Base-by-base conservation (phyloP, 2,113 vertebrate genomes). In the Eulacestoma nigropectus region DNA sequence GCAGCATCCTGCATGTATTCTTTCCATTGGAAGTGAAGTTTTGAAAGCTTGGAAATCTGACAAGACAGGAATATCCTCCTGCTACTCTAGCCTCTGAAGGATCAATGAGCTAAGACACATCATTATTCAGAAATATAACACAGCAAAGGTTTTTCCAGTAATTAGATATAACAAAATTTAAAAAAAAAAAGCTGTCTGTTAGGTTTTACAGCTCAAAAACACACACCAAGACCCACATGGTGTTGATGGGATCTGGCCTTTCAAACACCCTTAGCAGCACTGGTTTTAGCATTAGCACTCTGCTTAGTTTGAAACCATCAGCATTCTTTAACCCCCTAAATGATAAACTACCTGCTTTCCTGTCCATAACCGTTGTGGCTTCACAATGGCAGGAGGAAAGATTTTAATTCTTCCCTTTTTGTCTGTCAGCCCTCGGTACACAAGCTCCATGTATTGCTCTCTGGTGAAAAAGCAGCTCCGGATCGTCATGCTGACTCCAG, bases 401-500 rank as follows among this genome's bases (percentile, higher is more conserved):
- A 98, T 93, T 88, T 97, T 98, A 16, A 99, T 98, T 19, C 98
- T 96, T 15, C 99, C 99, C 5, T 84, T 97, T 96, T 98, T 99
- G 97, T 99, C 99, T 0, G 98, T 99, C 82, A 99, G 98, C 4
- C 99, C 99, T 95, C 99, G 97, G 97, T 99, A 99, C 22, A 99
- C 98, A 70, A 99, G 97, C 94, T 99, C 99, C 33, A 98, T 99
- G 76, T 99, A 99, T 85, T 99, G 98, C 41, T 99, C 99, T 77
- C 98, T 97, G 21, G 97, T 98, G 95, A 99, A 99, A 97, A 99
- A 99, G 85, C 99, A 99, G 91, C 98, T 98, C 8, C 99, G 98
- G n/a, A 98, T 98, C 3, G 99, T 99, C 99, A 99, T 99, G 95
- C 98, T 98, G 35, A 99, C 98, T 29, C 99, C 99, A 2, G 99